Percentiles rank a stretch among this genome's conserved stretches.
Evolutionary conservation across 2,797 vertebrate species (phyloP).

Genomic region (Rhinichthys osculus): DNA sequence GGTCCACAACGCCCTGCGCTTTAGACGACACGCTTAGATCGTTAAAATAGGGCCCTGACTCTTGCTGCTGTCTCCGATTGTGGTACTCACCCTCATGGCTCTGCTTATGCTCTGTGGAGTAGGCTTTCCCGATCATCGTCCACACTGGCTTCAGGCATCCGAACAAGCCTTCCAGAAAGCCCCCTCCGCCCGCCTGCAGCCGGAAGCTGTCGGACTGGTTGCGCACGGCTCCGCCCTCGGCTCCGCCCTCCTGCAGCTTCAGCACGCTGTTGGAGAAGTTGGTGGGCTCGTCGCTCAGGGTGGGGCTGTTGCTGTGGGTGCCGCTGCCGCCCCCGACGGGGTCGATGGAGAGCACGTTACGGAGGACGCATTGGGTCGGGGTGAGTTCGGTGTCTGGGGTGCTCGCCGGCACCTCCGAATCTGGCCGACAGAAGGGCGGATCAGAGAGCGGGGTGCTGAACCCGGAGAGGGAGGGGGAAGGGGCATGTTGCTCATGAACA

Average conservation of each 20-base stretch:
- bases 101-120: conserved; percentile 94
- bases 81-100: conserved; percentile 85
- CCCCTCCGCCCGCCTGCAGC: conserved; percentile 85
- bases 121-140: conserved; percentile 97
- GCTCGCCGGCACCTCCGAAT: conserved; percentile 88
- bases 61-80: not conserved
- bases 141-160: conserved; percentile 93
- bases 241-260: conserved; percentile 78
- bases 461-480: conserved; percentile 90
- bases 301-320: conserved; percentile 71
- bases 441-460: conserved; percentile 87
- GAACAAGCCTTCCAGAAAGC: conserved; percentile 93
- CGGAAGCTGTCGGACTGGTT: conserved; percentile 77
- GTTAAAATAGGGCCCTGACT: too few relatives aligned
- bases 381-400: conserved; percentile 93
- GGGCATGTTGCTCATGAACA: conserved; percentile 88
- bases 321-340: conserved; percentile 68
- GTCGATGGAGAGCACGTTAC: conserved; percentile 89
- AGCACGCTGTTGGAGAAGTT: conserved; percentile 81
- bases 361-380: conserved; percentile 92
- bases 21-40: too few relatives aligned
- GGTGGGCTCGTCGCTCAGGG: conserved; percentile 74
- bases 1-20: too few relatives aligned
- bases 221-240: conserved; percentile 69
- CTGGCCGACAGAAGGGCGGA: conserved; percentile 84